These are phyloP conservation scores for Parnassius orleans DNA, from an alignment of 2,888 invertebrate genomes.

Conservation along the genomic window DNA sequence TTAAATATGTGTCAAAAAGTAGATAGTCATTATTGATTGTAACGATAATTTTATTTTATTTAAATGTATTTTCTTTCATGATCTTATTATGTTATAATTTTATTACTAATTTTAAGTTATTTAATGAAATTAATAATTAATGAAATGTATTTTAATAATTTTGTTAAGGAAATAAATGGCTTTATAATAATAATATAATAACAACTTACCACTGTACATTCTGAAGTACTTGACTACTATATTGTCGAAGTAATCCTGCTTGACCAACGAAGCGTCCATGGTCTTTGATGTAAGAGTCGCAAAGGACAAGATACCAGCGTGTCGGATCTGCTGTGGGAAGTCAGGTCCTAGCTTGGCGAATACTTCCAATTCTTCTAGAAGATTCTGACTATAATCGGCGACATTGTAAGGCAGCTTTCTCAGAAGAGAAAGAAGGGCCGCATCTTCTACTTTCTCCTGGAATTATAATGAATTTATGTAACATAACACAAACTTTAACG, in stretches of 20 bases:
- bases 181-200: too few species aligned
- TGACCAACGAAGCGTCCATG: slow-evolving; percentile 75
- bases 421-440: slow-evolving; percentile 83
- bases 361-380: slow-evolving; percentile 80
- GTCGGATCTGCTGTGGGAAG: slow-evolving; percentile 77
- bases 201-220: slow-evolving; percentile 82
- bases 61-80: too few species aligned
- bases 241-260: slow-evolving; percentile 84
- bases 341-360: slow-evolving; percentile 65
- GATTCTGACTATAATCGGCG: slow-evolving; percentile 72
- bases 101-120: too few species aligned
- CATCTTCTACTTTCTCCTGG: slow-evolving; percentile 81
- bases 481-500: too few species aligned
- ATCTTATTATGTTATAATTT: too few species aligned
- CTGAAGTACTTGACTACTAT: slow-evolving; percentile 86
- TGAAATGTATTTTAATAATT: too few species aligned
- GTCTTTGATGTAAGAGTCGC: slow-evolving; percentile 85
- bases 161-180: too few species aligned
- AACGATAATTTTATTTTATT: too few species aligned
- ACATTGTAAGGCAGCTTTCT: slow-evolving; percentile 86
- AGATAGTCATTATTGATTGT: too few species aligned
- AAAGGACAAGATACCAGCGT: slow-evolving; percentile 85
- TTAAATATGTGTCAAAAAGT: too few species aligned
- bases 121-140: too few species aligned
- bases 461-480: slow-evolving; percentile 28